These are phyloP conservation scores for Chironomus riparius DNA, from an alignment of 2,888 invertebrate genomes.

Conservation along the genomic window DNA sequence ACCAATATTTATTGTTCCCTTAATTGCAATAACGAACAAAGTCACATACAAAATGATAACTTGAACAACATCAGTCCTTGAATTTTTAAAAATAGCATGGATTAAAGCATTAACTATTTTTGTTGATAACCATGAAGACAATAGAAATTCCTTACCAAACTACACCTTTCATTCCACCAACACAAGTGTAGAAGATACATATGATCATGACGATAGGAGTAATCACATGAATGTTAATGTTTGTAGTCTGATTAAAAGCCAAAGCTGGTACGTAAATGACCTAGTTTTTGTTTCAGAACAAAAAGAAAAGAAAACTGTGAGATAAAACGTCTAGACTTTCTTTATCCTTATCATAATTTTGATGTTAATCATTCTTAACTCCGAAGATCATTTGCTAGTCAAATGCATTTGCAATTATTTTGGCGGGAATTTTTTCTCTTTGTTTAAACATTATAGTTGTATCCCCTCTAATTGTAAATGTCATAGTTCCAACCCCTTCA, in stretches of 20 bases:
- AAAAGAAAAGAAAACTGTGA: neutral
- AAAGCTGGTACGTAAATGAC: conserved; percentile 61
- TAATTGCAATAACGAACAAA: conserved; percentile 55
- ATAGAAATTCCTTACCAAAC: conserved; percentile 43
- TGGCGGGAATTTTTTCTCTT: too few species aligned
- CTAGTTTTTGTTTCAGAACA: neutral
- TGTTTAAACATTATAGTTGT: too few species aligned
- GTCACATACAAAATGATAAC: conserved; percentile 59
- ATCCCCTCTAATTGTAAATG: too few species aligned
- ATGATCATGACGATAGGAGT: conserved; percentile 66
- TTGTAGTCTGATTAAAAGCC: conserved; percentile 68
- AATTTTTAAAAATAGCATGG: conserved; percentile 44
- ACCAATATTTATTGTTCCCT: conserved; percentile 57
- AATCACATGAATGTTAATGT: conserved; percentile 62
- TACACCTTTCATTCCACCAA: conserved; percentile 62
- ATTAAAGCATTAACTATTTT: neutral
- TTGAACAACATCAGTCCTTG: conserved; percentile 59
- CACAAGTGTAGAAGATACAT: conserved; percentile 69
- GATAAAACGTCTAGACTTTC: neutral
- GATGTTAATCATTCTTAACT: too few species aligned
- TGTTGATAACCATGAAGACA: neutral
- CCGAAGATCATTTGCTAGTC: too few species aligned
- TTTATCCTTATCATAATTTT: too few species aligned
- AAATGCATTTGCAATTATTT: too few species aligned
- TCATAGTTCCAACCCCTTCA: too few species aligned